Evolutionary conservation across 2,113 vertebrate genomes (phyloP).

Genomic region (Naja naja): DNA sequence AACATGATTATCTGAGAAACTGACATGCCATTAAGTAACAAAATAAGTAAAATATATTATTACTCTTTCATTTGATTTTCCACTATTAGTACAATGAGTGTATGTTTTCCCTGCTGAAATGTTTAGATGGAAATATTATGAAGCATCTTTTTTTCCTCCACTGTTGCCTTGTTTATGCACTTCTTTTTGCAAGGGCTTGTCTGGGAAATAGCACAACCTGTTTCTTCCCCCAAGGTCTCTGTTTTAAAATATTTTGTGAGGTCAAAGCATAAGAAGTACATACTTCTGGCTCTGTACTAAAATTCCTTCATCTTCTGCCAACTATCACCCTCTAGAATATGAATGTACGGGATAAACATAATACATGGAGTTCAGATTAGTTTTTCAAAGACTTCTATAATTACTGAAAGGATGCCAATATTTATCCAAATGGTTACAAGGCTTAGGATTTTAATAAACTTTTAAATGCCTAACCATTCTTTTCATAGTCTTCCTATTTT

Average conservation of each 20-base stretch:
- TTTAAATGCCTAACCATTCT: not conserved
- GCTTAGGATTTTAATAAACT: not conserved
- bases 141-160: not conserved
- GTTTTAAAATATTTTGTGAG: slow-evolving; percentile 26
- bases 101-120: not conserved
- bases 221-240: slow-evolving; percentile 26
- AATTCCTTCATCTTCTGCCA: slow-evolving; percentile 4
- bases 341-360: slow-evolving; percentile 8
- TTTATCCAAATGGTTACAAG: slow-evolving; percentile 7
- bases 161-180: slow-evolving; percentile 16
- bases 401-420: not conserved
- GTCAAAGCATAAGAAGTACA: slow-evolving; percentile 28
- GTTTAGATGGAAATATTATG: not conserved
- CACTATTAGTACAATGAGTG: not conserved
- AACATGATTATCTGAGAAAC: not conserved
- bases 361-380: not conserved
- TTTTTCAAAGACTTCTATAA: slow-evolving; percentile 2
- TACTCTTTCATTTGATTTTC: not conserved
- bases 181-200: slow-evolving; percentile 18
- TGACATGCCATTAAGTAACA: not conserved
- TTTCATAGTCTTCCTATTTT: not conserved
- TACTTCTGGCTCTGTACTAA: not conserved
- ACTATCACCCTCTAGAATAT: not conserved
- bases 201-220: slow-evolving; percentile 22
- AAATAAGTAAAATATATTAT: not conserved